Percentiles rank a stretch among this genome's conserved stretches.
phyloP scores from a whole-genome alignment of 2,113 vertebrate genomes.

The Leptobrachium ailaonicum region DNA sequence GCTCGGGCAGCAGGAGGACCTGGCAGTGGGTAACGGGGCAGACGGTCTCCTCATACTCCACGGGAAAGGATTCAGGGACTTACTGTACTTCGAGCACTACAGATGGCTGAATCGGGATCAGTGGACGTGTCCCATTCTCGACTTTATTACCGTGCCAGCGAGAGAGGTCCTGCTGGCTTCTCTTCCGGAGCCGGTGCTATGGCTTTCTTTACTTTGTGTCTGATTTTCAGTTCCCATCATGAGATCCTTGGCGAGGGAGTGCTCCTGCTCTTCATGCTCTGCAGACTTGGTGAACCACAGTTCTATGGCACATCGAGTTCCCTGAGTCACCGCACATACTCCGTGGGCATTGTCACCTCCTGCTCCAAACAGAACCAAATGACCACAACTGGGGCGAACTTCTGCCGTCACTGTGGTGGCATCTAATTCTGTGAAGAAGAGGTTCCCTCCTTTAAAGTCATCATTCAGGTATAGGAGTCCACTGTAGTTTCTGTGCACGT shows the following conservation, averaged over 20 bases:
- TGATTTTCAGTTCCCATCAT: background rate
- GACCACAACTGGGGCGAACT: constrained; percentile 86
- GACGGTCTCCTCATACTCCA: constrained; percentile 90
- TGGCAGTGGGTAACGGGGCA: constrained; percentile 80
- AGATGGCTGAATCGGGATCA: constrained; percentile 81
- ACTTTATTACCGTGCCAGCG: constrained; percentile 83
- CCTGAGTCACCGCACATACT: constrained; percentile 81
- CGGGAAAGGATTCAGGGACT: constrained; percentile 92
- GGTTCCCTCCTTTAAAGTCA: constrained; percentile 87
- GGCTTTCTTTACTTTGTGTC: background rate
- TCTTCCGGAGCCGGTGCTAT: background rate
- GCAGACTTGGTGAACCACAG: constrained; percentile 91
- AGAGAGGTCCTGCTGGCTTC: constrained; percentile 60
- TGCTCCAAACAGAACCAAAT: constrained; percentile 88
- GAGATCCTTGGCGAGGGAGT: background rate
- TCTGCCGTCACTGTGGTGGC: constrained; percentile 82
- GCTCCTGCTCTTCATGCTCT: constrained; percentile 76
- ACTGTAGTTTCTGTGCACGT: constrained; percentile 88
- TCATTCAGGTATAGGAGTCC: constrained; percentile 92
- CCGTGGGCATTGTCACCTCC: constrained; percentile 92
- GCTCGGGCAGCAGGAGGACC: constrained; percentile 74
- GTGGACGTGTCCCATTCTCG: constrained; percentile 77
- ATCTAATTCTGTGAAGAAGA: constrained; percentile 89
- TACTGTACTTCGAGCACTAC: constrained; percentile 80
- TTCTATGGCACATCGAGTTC: constrained; percentile 82